A percentile compares a stretch with the other conserved stretches of the same genome.
These are phyloP conservation scores for Enhydra lutris DNA, from an alignment of 2,113 vertebrate species.

Conservation along the genomic window DNA sequence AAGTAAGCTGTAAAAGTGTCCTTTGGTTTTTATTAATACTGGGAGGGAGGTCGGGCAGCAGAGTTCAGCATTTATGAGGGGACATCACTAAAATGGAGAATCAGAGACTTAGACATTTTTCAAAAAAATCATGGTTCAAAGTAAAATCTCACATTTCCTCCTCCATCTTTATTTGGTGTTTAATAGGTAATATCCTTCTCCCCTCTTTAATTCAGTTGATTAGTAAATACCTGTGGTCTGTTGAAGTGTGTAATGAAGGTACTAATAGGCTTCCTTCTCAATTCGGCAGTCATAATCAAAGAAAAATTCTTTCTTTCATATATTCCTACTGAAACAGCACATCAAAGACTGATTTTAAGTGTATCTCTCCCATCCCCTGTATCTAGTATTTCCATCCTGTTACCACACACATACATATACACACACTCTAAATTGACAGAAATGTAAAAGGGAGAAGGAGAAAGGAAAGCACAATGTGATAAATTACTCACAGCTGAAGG, in stretches of 20 bases:
- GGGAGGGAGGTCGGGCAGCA: background rate
- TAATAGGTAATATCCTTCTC: slow-evolving; percentile 38
- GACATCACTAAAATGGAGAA: slow-evolving; percentile 6
- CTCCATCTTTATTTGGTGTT: slow-evolving; percentile 12
- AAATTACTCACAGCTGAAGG: background rate
- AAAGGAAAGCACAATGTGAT: background rate
- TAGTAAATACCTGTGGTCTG: slow-evolving; percentile 47
- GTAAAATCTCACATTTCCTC: slow-evolving; percentile 6
- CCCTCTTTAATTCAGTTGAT: slow-evolving; percentile 44
- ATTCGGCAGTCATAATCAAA: slow-evolving; percentile 49
- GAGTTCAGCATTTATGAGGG: background rate
- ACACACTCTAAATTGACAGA: background rate
- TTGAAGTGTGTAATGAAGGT: slow-evolving; percentile 61
- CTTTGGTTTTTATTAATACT: background rate
- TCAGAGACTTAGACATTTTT: background rate
- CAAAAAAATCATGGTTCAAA: background rate
- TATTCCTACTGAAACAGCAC: slow-evolving; percentile 53
- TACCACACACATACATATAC: background rate
- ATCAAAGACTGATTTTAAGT: slow-evolving; percentile 38
- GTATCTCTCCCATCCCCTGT: background rate
- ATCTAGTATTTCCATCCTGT: background rate
- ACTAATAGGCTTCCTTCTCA: slow-evolving; percentile 69
- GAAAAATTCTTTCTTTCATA: slow-evolving; percentile 34
- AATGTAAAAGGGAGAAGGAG: background rate
- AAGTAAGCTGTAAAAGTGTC: background rate